Conservation (phyloP, 2,888 invertebrate species). For the Synanthedon vespiformis region DNA sequence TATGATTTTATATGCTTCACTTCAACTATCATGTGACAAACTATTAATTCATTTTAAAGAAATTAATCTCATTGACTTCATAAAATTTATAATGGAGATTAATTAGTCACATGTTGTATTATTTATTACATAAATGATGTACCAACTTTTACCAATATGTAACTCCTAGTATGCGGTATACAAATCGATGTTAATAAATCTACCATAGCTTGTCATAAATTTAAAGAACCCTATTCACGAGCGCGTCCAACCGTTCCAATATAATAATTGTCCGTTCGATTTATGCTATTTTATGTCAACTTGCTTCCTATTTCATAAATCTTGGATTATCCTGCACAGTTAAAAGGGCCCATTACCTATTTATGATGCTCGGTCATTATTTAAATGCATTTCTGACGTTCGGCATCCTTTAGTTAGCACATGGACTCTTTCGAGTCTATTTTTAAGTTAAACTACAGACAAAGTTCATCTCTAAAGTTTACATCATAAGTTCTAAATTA, state of each 20-base stretch:
- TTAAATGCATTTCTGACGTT: conserved; percentile 23
- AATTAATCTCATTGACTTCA: too few relatives aligned
- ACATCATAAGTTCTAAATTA: too few relatives aligned
- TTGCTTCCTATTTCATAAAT: conserved; percentile 32
- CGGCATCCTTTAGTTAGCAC: conserved; percentile 26
- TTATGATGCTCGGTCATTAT: conserved; percentile 3
- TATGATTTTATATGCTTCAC: too few relatives aligned
- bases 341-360: conserved; percentile 12
- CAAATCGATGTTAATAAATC: neutral
- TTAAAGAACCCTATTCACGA: neutral
- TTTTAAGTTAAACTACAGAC: too few relatives aligned
- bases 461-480: too few relatives aligned
- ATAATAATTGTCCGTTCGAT: neutral
- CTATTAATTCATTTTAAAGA: too few relatives aligned
- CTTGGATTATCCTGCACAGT: conserved; percentile 16
- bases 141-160: too few relatives aligned
- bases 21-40: too few relatives aligned
- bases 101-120: too few relatives aligned
- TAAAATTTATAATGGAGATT: too few relatives aligned
- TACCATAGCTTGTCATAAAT: neutral
- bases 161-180: neutral
- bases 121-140: too few relatives aligned
- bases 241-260: neutral
- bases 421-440: conserved; percentile 1
- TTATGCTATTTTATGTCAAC: conserved; percentile 15